Evolutionary conservation across 2,113 vertebrate genomes (phyloP).

Genomic region (Nothocercus julius): DNA sequence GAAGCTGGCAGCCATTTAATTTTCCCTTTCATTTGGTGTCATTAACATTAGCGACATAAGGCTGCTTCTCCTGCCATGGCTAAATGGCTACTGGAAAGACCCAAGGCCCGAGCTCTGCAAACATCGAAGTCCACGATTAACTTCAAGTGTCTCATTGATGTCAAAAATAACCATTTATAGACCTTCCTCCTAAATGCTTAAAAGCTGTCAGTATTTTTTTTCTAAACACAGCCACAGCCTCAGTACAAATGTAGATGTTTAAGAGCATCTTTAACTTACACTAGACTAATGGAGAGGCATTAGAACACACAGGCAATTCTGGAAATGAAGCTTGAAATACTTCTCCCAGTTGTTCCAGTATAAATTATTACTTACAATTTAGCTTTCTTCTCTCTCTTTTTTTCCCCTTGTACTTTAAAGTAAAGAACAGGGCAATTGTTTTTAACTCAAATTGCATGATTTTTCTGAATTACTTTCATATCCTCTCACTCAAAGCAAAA

Average conservation of each 20-base stretch:
- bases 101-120: not conserved
- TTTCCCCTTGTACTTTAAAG: not conserved
- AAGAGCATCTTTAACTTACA: not conserved
- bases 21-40: slow-evolving; percentile 46
- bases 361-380: not conserved
- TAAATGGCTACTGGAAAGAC: not conserved
- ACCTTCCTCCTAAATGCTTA: not conserved
- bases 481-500: not conserved
- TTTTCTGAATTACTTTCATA: not conserved
- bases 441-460: not conserved
- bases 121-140: not conserved
- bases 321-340: not conserved
- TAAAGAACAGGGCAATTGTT: not conserved
- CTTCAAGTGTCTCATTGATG: not conserved
- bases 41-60: slow-evolving; percentile 19
- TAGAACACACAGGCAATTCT: not conserved
- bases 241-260: not conserved
- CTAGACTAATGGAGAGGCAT: not conserved
- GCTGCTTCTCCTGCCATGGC: not conserved
- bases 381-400: not conserved
- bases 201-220: not conserved
- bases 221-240: not conserved
- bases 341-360: not conserved
- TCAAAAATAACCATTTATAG: not conserved
- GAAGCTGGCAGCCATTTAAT: slow-evolving; percentile 54